Percentiles rank a stretch among this genome's conserved stretches.
These are phyloP conservation scores for Oedothorax gibbosus DNA, from an alignment of 1,140 invertebrate species.

Conservation along the genomic window DNA sequence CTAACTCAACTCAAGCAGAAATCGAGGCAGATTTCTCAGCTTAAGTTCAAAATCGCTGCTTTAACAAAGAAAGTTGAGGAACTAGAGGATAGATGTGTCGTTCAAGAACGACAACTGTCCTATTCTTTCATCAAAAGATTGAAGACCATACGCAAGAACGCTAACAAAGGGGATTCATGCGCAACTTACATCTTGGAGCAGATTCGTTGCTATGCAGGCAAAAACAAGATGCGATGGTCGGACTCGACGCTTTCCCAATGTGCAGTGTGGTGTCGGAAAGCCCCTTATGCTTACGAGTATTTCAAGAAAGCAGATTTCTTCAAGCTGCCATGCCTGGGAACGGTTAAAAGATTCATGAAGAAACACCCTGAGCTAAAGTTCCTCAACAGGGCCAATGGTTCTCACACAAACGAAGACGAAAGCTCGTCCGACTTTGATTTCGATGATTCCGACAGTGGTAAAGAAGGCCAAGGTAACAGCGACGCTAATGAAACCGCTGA, in stretches of 20 bases:
- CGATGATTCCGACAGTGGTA: constrained; percentile 36
- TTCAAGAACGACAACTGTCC: constrained; percentile 50
- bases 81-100: constrained; percentile 50
- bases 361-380: constrained; percentile 47
- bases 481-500: background rate
- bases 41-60: constrained; percentile 25
- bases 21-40: constrained; percentile 19
- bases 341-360: constrained; percentile 53
- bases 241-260: constrained; percentile 47
- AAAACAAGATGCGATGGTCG: constrained; percentile 47
- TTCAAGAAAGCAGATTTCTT: constrained; percentile 58
- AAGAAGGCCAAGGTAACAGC: constrained; percentile 11
- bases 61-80: constrained; percentile 54
- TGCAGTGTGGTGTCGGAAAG: constrained; percentile 53
- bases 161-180: constrained; percentile 38
- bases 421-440: constrained; percentile 53
- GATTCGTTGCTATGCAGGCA: constrained; percentile 44
- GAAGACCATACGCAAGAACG: constrained; percentile 51
- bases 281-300: constrained; percentile 58
- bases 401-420: constrained; percentile 7
- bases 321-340: constrained; percentile 48
- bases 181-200: constrained; percentile 55
- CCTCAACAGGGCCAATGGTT: background rate
- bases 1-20: constrained; percentile 27
- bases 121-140: constrained; percentile 51